Base-by-base conservation (phyloP, 1,140 invertebrate species). In the Lysiphlebus fabarum region DNA sequence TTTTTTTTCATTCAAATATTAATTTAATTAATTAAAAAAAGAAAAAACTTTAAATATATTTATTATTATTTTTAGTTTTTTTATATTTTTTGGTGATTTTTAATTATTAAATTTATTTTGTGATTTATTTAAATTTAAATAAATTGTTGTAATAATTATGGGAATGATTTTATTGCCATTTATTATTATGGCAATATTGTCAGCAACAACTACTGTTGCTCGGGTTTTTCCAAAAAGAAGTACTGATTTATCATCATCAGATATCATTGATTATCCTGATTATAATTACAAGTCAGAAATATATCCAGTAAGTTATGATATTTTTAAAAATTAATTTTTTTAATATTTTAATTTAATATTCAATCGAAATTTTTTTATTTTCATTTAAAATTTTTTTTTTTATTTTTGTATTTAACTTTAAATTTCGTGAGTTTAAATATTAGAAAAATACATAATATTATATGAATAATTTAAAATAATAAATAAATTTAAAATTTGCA, bases 241-340 rank as follows among this genome's bases (percentile, higher is more conserved):
- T 12, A 53, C 49, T 6, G 53, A 62, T 50, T n/a, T 38, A 14
- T 53, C 57, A 44, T 56, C 55, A 42, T 49, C 53, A 12, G 61
- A 62, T 44, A 59, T 51, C 41, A 47, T 51, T 17, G 64, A 63
- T 56, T 65, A 65, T 51, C 53, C 64, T 12, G 62, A 59, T 37
- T 26, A 26, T 4, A 26, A 4, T 26, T 26, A 2, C 17, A 67
- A 65, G 12, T 65, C 62, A 48, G 65, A 68, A 49, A 62, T 64
- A 37, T 65, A 69, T 56, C 67, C 67, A 49, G 67, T 69, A 11
- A 65, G 65, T 63, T 51, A 5, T 6, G 0, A 7, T 11, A n/a
- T 11, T 36, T 5, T 50, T 2, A n/a, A 14, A 45, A 45, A 45
- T 7, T 5, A 45, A 12, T 45, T 45, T 7, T 7, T n/a, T 45